These are phyloP conservation scores for Spinus olivaceus DNA, from an alignment of 2,797 vertebrate species.

Conservation along the genomic window DNA sequence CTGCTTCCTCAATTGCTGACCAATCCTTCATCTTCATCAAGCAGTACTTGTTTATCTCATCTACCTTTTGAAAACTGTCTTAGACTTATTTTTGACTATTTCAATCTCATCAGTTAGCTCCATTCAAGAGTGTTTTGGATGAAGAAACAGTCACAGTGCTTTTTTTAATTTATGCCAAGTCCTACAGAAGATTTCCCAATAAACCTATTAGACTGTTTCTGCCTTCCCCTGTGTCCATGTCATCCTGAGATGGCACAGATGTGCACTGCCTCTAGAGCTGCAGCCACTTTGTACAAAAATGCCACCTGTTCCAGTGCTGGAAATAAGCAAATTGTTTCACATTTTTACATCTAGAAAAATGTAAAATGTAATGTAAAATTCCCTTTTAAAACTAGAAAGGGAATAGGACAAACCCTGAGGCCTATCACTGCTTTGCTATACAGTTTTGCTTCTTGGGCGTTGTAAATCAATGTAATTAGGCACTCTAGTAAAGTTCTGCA, in stretches of 20 bases:
- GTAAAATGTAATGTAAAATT: too few relatives aligned
- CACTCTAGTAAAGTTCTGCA: background rate
- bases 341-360: background rate
- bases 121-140: background rate
- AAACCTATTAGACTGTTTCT: background rate
- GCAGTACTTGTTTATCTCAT: background rate
- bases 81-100: background rate
- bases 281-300: background rate
- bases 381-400: background rate
- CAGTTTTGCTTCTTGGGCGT: rapidly evolving
- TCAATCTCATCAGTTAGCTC: background rate
- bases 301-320: background rate
- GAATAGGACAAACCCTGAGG: background rate
- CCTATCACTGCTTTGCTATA: background rate
- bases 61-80: background rate
- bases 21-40: background rate
- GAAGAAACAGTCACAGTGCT: background rate
- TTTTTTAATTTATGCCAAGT: background rate
- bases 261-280: background rate
- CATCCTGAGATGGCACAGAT: background rate
- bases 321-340: background rate
- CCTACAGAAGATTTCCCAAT: background rate
- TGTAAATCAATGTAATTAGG: background rate
- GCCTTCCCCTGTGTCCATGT: background rate
- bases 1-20: background rate